Evolutionary conservation across 2,113 vertebrate genomes (phyloP).

Genomic region (Calyptomena viridis): DNA sequence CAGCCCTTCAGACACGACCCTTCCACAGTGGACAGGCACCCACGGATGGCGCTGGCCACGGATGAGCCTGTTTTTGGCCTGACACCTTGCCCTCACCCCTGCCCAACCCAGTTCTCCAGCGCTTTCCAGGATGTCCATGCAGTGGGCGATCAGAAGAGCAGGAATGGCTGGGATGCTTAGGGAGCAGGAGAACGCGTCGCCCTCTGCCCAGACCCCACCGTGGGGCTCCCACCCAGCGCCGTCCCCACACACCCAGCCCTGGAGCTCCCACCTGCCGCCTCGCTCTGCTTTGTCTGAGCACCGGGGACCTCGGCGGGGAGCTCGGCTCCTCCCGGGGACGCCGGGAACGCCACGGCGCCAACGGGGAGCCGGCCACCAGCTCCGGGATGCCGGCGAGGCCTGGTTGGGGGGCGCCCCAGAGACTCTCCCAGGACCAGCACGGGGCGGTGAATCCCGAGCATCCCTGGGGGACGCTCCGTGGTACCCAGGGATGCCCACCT

Average conservation of each 20-base stretch:
- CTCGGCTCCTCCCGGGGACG: background rate
- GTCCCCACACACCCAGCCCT: slow-evolving; percentile 12
- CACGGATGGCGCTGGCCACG: accelerated
- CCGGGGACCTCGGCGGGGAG: background rate
- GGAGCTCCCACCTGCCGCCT: slow-evolving; percentile 42
- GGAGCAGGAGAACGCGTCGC: background rate
- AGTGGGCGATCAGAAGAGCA: background rate
- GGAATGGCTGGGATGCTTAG: accelerated
- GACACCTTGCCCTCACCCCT: background rate
- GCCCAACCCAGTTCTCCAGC: background rate
- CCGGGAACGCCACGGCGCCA: background rate
- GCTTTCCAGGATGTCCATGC: background rate
- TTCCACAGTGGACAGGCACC: background rate
- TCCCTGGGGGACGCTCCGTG: background rate
- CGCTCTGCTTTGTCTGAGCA: slow-evolving; percentile 43
- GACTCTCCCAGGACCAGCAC: background rate
- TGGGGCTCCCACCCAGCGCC: background rate
- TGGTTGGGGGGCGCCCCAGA: background rate
- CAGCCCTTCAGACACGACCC: background rate
- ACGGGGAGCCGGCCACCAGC: background rate
- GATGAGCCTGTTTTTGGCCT: background rate
- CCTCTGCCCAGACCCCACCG: background rate
- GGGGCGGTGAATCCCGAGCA: background rate
- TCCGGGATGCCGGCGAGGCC: background rate
- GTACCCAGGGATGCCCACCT: slow-evolving; percentile 2